A percentile compares a stretch with the other conserved stretches of the same genome.
Evolutionary conservation across 2,113 vertebrate species (phyloP).

Genomic region (Irena cyanogastra): DNA sequence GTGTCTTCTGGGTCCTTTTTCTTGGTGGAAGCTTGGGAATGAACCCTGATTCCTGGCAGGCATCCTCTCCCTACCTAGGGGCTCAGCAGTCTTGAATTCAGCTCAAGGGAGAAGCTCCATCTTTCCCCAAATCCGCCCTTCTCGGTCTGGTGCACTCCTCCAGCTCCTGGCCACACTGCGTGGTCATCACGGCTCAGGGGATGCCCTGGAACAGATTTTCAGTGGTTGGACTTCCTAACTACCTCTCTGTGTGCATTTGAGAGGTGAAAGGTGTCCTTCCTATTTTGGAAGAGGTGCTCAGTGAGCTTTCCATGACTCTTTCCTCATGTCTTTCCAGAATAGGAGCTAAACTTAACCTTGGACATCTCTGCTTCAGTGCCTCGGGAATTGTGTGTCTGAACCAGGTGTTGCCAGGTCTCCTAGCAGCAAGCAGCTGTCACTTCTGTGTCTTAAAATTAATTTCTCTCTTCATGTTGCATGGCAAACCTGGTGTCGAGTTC

Average conservation of each 20-base stretch:
- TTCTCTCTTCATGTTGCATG: neutral
- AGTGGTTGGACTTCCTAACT: neutral
- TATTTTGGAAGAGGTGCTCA: neutral
- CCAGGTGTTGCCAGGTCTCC: neutral
- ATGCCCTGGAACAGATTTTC: neutral
- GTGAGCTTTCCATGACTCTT: neutral
- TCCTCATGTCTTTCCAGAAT: neutral
- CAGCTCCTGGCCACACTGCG: neutral
- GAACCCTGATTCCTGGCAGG: neutral
- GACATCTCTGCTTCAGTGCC: neutral
- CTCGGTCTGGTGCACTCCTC: neutral
- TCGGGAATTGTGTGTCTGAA: neutral
- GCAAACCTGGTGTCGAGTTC: neutral
- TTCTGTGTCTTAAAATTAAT: neutral
- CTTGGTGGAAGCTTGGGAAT: neutral
- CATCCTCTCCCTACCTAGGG: neutral
- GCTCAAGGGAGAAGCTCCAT: neutral
- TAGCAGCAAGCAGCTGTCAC: neutral
- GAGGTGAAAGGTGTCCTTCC: neutral
- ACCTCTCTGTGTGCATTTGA: neutral
- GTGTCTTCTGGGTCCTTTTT: neutral
- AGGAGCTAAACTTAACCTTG: neutral
- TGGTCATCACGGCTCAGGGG: neutral
- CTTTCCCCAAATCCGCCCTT: neutral
- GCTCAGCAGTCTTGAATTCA: neutral